Evolutionary conservation across 1,140 invertebrate genomes (phyloP).

Genomic region (Drosophila melanica): DNA sequence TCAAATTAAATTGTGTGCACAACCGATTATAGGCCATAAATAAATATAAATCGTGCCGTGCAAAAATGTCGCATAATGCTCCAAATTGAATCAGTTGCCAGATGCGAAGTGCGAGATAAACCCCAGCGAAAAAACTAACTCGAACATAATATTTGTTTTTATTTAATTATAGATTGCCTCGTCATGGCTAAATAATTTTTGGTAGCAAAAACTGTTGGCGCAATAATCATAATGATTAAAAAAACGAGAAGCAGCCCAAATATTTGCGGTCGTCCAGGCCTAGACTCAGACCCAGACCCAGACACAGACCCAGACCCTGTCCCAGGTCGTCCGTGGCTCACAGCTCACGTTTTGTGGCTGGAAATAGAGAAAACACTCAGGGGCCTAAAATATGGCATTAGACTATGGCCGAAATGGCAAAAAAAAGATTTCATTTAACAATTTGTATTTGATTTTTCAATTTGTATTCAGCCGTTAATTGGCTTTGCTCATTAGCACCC

Average conservation of each 20-base stretch:
- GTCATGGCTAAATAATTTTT: conserved; percentile 57
- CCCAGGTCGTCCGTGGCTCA: conserved; percentile 1
- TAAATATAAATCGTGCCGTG: conserved; percentile 26
- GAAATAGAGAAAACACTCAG: conserved; percentile 21
- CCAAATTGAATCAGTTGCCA: conserved; percentile 47
- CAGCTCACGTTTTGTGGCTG: not conserved
- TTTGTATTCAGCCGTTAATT: conserved; percentile 78
- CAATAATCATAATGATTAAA: conserved; percentile 47
- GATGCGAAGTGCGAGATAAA: conserved; percentile 4
- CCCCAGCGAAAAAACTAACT: conserved; percentile 16
- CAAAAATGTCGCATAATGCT: conserved; percentile 52
- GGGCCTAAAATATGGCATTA: conserved; percentile 5
- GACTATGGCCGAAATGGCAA: conserved; percentile 34
- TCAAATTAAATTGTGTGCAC: conserved; percentile 53
- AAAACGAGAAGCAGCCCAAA: conserved; percentile 46
- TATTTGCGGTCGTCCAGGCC: conserved; percentile 38
- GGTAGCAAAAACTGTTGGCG: conserved; percentile 10
- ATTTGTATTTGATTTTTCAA: conserved; percentile 73
- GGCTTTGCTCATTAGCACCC: conserved; percentile 77
- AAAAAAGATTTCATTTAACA: conserved; percentile 41
- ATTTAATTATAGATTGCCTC: conserved; percentile 41
- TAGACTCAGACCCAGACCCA: not conserved
- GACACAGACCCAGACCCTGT: not conserved
- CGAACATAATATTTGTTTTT: conserved; percentile 4
- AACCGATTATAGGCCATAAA: conserved; percentile 50